Percentiles rank a stretch among this genome's conserved stretches.
Evolutionary conservation across 2,797 vertebrate genomes (phyloP).

Genomic region (Toxotes lorentzi): DNA sequence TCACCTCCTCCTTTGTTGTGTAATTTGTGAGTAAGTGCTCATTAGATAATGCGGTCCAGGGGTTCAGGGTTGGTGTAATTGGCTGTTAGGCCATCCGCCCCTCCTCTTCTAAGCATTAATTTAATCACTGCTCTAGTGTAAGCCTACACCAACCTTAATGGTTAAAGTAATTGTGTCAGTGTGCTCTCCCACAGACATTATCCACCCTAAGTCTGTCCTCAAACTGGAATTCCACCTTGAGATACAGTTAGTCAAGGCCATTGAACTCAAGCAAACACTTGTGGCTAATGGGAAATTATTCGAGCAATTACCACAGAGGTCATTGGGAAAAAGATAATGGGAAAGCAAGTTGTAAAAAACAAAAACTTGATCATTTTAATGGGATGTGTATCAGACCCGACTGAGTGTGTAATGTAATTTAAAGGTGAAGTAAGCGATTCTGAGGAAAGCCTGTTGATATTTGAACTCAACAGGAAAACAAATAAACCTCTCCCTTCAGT

Average conservation of each 20-base stretch:
- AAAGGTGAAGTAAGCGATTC: no score
- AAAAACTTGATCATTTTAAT: constrained; percentile 41
- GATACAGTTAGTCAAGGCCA: constrained; percentile 69
- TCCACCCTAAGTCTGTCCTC: constrained; percentile 59
- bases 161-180: constrained; percentile 77
- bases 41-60: constrained; percentile 75
- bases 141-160: constrained; percentile 75
- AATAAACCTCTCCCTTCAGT: no score
- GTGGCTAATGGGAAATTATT: constrained; percentile 75
- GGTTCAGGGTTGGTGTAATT: constrained; percentile 74
- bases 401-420: constrained; percentile 30
- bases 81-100: constrained; percentile 70
- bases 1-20: constrained; percentile 69
- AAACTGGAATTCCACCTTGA: constrained; percentile 76
- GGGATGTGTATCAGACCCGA: constrained; percentile 17
- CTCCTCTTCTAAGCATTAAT: constrained; percentile 75
- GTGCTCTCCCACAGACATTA: constrained; percentile 69
- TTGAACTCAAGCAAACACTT: constrained; percentile 73
- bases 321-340: constrained; percentile 61
- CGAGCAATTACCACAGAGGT: constrained; percentile 69
- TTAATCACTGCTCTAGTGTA: constrained; percentile 74
- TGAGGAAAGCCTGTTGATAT: no score
- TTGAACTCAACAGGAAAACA: no score
- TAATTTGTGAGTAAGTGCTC: constrained; percentile 76
- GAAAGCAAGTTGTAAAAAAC: constrained; percentile 8